Evolutionary conservation across 1,140 invertebrate genomes (phyloP).

Genomic region (Centruroides vittatus): DNA sequence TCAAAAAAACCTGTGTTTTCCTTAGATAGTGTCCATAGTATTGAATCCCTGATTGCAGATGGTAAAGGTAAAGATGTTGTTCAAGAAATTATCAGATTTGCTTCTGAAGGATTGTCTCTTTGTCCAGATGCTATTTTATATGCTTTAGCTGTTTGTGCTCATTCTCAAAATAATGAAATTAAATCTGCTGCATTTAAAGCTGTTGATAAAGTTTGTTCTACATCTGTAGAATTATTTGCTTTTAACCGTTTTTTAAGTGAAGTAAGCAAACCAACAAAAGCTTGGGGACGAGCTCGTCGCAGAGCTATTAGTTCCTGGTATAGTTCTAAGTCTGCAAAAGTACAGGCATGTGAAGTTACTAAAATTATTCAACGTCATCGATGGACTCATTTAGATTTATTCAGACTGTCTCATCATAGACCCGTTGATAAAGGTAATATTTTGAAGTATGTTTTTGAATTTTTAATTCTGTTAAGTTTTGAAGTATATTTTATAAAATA

Average conservation of each 20-base stretch:
- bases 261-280: conserved; percentile 29
- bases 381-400: conserved; percentile 49
- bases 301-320: conserved; percentile 46
- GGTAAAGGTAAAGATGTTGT: conserved; percentile 19
- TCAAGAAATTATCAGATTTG: conserved; percentile 15
- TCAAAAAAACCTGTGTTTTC: background rate
- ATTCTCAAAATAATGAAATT: conserved; percentile 28
- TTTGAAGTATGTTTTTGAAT: no score
- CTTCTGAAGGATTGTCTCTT: conserved; percentile 10
- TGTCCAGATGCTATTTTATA: conserved; percentile 39
- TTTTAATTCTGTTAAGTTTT: no score
- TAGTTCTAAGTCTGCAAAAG: conserved; percentile 35
- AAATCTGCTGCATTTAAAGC: conserved; percentile 37
- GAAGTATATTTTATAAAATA: no score
- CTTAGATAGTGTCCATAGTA: conserved; percentile 1
- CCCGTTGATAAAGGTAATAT: conserved; percentile 3
- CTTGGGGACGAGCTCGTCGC: conserved; percentile 47
- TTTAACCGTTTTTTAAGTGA: conserved; percentile 42
- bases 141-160: conserved; percentile 40
- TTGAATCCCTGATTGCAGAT: conserved; percentile 13
- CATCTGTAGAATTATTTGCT: conserved; percentile 40
- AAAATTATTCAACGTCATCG: conserved; percentile 44
- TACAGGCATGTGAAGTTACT: conserved; percentile 44
- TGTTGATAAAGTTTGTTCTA: conserved; percentile 36
- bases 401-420: conserved; percentile 46